These are phyloP conservation scores for Cantharis lateralis DNA, from an alignment of 2,888 invertebrate species.

Conservation along the genomic window DNA sequence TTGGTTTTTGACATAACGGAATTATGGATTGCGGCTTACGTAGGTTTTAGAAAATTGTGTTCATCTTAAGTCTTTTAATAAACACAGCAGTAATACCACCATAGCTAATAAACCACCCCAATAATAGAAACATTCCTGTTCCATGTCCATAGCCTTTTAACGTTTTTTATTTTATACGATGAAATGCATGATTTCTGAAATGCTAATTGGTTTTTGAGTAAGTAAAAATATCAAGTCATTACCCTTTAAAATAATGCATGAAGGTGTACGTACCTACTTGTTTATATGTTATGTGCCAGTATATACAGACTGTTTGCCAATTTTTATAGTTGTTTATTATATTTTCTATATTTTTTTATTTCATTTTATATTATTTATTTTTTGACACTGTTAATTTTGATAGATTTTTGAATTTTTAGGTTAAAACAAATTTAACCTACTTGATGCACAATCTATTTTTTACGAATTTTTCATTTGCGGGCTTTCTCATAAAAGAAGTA, in stretches of 20 bases:
- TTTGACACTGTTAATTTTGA: background rate
- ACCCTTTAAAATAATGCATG: background rate
- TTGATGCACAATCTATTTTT: too few relatives aligned
- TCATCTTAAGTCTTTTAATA: background rate
- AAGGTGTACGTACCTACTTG: background rate
- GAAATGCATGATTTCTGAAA: background rate
- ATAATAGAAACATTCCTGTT: background rate
- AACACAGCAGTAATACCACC: background rate
- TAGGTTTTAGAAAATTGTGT: background rate
- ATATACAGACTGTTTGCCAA: background rate
- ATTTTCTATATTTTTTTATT: background rate
- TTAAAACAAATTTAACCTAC: background rate
- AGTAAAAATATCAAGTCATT: background rate
- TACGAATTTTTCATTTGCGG: too few relatives aligned
- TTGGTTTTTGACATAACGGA: background rate
- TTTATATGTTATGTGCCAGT: background rate
- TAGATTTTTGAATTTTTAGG: background rate
- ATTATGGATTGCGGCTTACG: background rate
- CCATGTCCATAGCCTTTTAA: background rate
- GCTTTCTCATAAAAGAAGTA: too few relatives aligned
- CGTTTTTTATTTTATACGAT: background rate
- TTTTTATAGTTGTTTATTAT: background rate
- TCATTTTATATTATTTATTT: background rate
- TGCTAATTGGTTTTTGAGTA: background rate
- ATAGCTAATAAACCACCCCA: background rate